These are phyloP conservation scores for Theocolax elegans DNA, from an alignment of 1,140 invertebrate genomes.

Conservation along the genomic window DNA sequence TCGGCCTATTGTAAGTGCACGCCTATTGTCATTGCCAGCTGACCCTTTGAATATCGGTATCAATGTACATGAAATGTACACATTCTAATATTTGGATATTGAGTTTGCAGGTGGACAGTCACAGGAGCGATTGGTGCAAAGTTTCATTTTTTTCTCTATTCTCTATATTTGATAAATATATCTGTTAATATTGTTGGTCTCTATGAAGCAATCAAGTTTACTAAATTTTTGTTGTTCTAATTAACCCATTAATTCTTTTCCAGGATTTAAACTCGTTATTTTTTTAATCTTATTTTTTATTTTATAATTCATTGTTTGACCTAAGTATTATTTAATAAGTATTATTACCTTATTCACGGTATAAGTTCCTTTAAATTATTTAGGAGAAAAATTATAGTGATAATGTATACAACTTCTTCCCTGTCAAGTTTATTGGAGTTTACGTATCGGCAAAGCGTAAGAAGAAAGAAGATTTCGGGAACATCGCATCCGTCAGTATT, in stretches of 20 bases:
- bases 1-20: too few relatives aligned
- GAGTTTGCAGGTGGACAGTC: constrained; percentile 60
- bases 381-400: constrained; percentile 28
- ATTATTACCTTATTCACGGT: constrained; percentile 34
- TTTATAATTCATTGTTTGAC: constrained; percentile 23
- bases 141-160: constrained; percentile 29
- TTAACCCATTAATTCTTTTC: constrained; percentile 35
- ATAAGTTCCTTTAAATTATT: constrained; percentile 33
- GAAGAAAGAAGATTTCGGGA: constrained; percentile 49
- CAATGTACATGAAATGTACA: constrained; percentile 31
- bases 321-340: too few relatives aligned
- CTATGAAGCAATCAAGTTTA: constrained; percentile 8
- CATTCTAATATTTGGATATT: constrained; percentile 56
- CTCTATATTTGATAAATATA: constrained; percentile 31
- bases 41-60: constrained; percentile 34
- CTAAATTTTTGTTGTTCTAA: constrained; percentile 26
- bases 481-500: constrained; percentile 47
- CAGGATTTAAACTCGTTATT: constrained; percentile 21
- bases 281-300: constrained; percentile 28
- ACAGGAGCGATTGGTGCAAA: constrained; percentile 45
- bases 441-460: constrained; percentile 42
- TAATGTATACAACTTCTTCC: constrained; percentile 23
- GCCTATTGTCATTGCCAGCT: not conserved
- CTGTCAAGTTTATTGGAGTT: too few relatives aligned
- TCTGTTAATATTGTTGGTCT: constrained; percentile 32